phyloP scores from a whole-genome alignment of 37 sponge, comb jelly and placozoan genomes.

The Aphrocallistes beatrix region DNA sequence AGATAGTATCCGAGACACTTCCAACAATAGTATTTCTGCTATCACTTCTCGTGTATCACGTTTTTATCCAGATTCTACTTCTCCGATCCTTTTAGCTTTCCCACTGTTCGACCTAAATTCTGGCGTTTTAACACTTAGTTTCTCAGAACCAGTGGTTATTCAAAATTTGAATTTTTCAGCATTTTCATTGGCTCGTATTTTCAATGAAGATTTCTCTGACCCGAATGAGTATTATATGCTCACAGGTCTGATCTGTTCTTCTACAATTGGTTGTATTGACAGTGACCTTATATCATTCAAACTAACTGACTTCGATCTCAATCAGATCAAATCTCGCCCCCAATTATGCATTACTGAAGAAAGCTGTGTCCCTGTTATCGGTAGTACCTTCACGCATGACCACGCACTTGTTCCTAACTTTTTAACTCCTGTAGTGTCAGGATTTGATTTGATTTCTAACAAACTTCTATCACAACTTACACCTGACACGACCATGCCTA shows the following conservation, averaged over 20 bases:
- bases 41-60: constrained; percentile 17
- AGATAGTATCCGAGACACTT: constrained; percentile 47
- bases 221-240: constrained; percentile 19
- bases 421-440: neutral
- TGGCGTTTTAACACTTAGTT: constrained; percentile 41
- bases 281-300: constrained; percentile 43
- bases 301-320: constrained; percentile 40
- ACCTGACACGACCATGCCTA: neutral
- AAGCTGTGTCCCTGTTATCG: neutral
- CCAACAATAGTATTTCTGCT: constrained; percentile 36
- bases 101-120: constrained; percentile 42
- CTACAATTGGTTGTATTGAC: neutral
- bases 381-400: neutral
- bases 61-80: constrained; percentile 45
- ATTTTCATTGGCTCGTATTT: constrained; percentile 27
- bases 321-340: constrained; percentile 46
- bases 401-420: neutral
- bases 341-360: neutral
- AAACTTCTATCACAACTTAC: neutral
- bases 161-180: constrained; percentile 23
- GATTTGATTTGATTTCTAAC: neutral
- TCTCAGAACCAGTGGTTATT: constrained; percentile 63
- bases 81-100: constrained; percentile 38
- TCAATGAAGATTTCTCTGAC: neutral
- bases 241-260: constrained; percentile 26